Evolutionary conservation across 1,140 invertebrate species (phyloP).

Genomic region (Eumeta japonica): DNA sequence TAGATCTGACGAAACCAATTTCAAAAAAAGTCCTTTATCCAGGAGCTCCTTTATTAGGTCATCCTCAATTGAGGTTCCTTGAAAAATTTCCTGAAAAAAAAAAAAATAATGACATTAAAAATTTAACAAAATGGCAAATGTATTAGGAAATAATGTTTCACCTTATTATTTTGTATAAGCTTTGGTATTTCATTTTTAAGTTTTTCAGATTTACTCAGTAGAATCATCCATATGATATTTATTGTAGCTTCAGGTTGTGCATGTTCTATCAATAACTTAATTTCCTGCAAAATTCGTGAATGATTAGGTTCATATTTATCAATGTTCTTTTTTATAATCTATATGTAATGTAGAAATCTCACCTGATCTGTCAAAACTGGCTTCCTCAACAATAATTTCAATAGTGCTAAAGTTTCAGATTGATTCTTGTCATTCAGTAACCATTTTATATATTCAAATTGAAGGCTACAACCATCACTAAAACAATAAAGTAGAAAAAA

Average conservation of each 20-base stretch:
- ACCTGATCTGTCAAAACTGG: conserved; percentile 29
- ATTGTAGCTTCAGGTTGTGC: conserved; percentile 11
- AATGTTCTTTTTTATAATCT: too few species aligned
- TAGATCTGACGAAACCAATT: conserved; percentile 28
- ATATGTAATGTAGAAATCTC: too few species aligned
- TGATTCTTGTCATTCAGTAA: conserved; percentile 13
- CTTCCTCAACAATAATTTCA: conserved; percentile 27
- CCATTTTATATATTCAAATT: conserved; percentile 22
- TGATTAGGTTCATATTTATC: too few species aligned
- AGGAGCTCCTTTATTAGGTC: conserved; percentile 37
- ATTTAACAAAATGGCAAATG: neutral
- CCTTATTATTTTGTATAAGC: conserved; percentile 24
- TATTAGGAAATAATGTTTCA: conserved; percentile 8
- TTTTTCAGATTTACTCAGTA: conserved; percentile 26
- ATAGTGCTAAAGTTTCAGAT: conserved; percentile 20
- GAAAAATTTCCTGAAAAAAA: conserved; percentile 25
- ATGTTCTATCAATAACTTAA: conserved; percentile 19
- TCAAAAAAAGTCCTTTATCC: conserved; percentile 31
- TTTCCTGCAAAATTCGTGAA: conserved; percentile 27
- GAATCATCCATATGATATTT: conserved; percentile 28
- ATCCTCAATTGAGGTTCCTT: conserved; percentile 25
- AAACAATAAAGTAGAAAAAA: neutral
- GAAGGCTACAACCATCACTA: conserved; percentile 22
- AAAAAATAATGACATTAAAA: conserved; percentile 5
- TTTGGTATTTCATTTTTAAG: conserved; percentile 17